phyloP scores from a whole-genome alignment of 2,113 vertebrate genomes.

The Cololabis saira region DNA sequence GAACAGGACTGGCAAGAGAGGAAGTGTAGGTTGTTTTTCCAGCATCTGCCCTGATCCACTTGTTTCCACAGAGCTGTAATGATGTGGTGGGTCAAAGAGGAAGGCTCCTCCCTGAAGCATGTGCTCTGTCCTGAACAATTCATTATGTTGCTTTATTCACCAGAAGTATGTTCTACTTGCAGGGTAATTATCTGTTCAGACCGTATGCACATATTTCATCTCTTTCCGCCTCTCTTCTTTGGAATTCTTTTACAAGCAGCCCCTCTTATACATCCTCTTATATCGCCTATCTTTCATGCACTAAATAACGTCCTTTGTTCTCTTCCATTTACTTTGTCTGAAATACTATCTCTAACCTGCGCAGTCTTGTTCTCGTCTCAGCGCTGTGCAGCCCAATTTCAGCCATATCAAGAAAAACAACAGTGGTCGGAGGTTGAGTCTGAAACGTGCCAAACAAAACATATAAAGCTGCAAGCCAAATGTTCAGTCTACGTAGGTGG shows the following conservation, averaged over 20 bases:
- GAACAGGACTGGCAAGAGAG: constrained; percentile 24
- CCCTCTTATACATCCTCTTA: neutral
- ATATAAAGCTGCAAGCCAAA: constrained; percentile 69
- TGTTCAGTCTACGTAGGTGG: constrained; percentile 72
- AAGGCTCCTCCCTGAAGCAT: constrained; percentile 20
- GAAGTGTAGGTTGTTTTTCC: constrained; percentile 41
- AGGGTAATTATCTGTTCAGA: neutral
- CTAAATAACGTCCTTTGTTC: neutral
- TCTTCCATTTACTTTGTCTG: neutral
- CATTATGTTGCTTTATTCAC: constrained; percentile 14
- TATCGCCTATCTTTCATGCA: neutral
- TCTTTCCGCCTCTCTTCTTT: neutral
- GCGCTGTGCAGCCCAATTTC: constrained; percentile 33
- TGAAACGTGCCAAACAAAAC: constrained; percentile 74
- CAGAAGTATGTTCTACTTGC: neutral
- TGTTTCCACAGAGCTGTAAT: constrained; percentile 44
- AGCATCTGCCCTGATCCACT: constrained; percentile 46
- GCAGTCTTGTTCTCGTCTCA: constrained; percentile 19
- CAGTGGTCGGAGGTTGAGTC: constrained; percentile 41
- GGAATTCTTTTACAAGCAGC: neutral
- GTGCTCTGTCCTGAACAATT: constrained; percentile 16
- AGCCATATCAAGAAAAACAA: constrained; percentile 47
- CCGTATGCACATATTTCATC: neutral
- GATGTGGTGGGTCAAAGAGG: constrained; percentile 40
- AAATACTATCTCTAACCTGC: constrained; percentile 22